Conservation (phyloP, 2,113 vertebrate species). For the Chloropsis hardwickii region DNA sequence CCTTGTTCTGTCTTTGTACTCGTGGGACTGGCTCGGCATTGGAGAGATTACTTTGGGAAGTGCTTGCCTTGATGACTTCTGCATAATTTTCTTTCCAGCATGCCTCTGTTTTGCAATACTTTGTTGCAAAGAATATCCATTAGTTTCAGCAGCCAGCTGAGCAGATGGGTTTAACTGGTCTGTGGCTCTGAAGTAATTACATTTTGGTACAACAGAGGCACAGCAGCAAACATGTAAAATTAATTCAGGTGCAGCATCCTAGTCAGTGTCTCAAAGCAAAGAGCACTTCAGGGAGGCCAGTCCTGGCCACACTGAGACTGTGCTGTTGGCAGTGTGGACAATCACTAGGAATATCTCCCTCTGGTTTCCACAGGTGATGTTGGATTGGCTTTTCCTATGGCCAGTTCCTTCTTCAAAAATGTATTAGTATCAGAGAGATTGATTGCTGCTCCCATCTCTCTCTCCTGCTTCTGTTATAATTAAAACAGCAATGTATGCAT, state of each 20-base stretch:
- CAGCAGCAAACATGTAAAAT: not conserved
- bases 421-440: not conserved
- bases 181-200: constrained; percentile 31
- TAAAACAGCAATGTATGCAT: constrained; percentile 24
- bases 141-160: constrained; percentile 19
- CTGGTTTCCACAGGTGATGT: not conserved
- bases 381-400: not conserved
- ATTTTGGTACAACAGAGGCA: constrained; percentile 16
- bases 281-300: not conserved
- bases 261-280: not conserved
- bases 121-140: not conserved
- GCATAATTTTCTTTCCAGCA: not conserved
- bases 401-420: not conserved
- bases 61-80: not conserved
- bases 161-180: constrained; percentile 39
- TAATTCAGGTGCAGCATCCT: constrained; percentile 13
- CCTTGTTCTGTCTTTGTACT: not conserved
- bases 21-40: not conserved
- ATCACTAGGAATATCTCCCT: not conserved
- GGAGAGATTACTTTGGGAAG: not conserved
- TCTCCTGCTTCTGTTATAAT: constrained; percentile 22
- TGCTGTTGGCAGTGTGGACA: not conserved
- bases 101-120: not conserved
- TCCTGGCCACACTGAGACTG: not conserved
- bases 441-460: not conserved